Evolutionary conservation across 2,113 vertebrate genomes (phyloP).

Genomic region (Psilopogon haemacephalus): DNA sequence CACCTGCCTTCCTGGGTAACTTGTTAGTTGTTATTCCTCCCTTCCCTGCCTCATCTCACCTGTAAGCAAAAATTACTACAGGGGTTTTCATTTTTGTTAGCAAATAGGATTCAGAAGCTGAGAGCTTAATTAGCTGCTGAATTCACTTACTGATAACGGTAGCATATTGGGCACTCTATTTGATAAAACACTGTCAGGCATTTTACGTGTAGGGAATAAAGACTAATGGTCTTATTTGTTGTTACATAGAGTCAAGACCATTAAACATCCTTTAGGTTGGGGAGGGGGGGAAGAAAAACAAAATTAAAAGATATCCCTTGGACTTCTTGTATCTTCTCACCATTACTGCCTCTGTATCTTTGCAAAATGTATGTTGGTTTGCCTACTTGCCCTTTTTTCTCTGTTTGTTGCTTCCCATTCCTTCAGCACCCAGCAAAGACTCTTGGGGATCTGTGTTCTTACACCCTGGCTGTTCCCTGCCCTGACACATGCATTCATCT

Average conservation of each 20-base stretch:
- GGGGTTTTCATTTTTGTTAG: conserved; percentile 52
- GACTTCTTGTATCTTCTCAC: neutral
- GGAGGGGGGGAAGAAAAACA: neutral
- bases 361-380: neutral
- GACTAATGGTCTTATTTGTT: conserved; percentile 52
- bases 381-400: neutral
- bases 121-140: conserved; percentile 69
- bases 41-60: neutral
- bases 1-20: neutral
- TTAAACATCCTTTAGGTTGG: neutral
- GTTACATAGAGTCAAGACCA: neutral
- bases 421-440: neutral
- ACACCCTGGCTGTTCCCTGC: neutral
- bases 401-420: neutral
- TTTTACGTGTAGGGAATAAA: conserved; percentile 58
- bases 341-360: neutral
- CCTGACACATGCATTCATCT: neutral
- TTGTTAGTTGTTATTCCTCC: neutral
- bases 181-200: conserved; percentile 59
- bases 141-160: conserved; percentile 59
- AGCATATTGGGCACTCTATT: conserved; percentile 64
- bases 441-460: accelerated
- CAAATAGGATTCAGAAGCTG: conserved; percentile 55
- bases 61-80: conserved; percentile 22
- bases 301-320: neutral